Base-by-base conservation (phyloP, 1,140 invertebrate genomes). In the Caenorhabditis remanei region DNA sequence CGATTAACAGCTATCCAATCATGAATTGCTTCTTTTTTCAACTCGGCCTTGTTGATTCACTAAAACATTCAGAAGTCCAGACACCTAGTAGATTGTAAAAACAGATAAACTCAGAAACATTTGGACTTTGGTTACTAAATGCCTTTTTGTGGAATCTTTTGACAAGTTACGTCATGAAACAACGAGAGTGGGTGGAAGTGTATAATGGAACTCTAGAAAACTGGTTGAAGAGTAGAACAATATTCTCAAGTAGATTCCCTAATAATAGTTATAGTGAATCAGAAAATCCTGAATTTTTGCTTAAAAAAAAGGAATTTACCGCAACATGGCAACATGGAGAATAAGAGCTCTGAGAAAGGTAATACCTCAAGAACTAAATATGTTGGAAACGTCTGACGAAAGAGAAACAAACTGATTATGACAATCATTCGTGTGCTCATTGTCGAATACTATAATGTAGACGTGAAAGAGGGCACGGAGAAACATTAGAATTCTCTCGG, bases 401-500 rank as follows among this genome's bases (percentile, higher is more conserved):
- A 9, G 4, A 61, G 8, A 61, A 61, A n/a, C 16, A 14, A 16
- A 53, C 50, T 53, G 50, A 11, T 53, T 53, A 16, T 53, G 50
- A 11, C 50, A 24, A n/a, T 61, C 56, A 61, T 61, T 61, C 21
- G 16, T 16, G n/a, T 9, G 19, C 56, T 61, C 56, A 61, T 61
- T n/a, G 56, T 61, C 2, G 32, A 32, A 58, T 58, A 58, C 56
- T 58, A 65, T 41, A 65, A 65, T 65, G 61, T 65, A 65, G 61
- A 65, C 61, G 61, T 65, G 61, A 65, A 24, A 65, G 40, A 65
- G 61, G 61, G 61, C 61, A 65, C 32, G 40, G 1, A 65, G 61
- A 65, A 65, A 65, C 61, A 65, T 65, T 65, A 46, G 13, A 41
- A 75, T 46, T 48, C 67, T 75, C 67, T 11, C 11, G 82, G 82